phyloP scores from a whole-genome alignment of 2,797 vertebrate species.

The Anas georgica region DNA sequence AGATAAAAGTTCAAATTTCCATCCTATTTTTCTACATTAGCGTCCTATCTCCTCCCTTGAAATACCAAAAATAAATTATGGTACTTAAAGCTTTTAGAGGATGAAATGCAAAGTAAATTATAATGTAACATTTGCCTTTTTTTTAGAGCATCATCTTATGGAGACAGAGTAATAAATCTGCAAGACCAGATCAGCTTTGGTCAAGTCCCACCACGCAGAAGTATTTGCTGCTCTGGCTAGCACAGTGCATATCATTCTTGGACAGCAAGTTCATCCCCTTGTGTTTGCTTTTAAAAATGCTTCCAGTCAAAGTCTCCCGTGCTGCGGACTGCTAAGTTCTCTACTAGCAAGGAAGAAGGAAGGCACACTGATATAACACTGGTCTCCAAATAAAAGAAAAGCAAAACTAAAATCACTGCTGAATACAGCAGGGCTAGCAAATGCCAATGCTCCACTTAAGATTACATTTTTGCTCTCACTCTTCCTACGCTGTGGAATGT shows the following conservation, averaged over 20 bases:
- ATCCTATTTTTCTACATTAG: background rate
- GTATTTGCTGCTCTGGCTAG: background rate
- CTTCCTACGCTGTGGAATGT: background rate
- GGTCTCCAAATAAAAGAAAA: background rate
- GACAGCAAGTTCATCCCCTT: background rate
- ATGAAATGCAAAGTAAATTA: constrained; percentile 23
- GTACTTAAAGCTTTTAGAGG: background rate
- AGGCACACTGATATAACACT: background rate
- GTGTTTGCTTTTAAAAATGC: background rate
- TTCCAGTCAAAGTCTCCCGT: background rate
- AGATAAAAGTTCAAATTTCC: background rate
- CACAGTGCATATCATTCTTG: accelerated
- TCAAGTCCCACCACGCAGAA: accelerated
- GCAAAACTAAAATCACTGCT: background rate
- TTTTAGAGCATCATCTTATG: background rate
- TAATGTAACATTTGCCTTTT: background rate
- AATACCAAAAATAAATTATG: background rate
- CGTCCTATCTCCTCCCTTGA: background rate
- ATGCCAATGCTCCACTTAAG: background rate
- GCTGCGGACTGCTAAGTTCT: background rate
- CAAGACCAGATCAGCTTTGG: background rate
- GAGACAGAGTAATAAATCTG: background rate
- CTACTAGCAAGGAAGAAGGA: background rate
- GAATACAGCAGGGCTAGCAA: background rate
- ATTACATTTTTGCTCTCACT: background rate